phyloP scores from a whole-genome alignment of 2,113 vertebrate species.

The Puma concolor region DNA sequence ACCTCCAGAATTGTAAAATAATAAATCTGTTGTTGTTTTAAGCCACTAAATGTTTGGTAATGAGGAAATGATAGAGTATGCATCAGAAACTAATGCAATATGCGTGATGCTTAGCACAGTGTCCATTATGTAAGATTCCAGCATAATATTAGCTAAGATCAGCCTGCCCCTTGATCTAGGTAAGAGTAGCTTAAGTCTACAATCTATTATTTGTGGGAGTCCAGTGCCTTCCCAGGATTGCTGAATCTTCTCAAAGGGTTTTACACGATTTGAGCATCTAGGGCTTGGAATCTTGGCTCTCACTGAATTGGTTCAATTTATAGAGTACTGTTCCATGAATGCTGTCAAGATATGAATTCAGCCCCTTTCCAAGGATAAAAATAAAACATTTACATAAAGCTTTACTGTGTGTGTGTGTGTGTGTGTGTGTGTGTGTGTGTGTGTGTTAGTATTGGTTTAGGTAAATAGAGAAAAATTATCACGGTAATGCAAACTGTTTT shows the following conservation, averaged over 20 bases:
- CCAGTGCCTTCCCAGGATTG: not conserved
- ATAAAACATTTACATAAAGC: not conserved
- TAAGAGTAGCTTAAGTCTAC: not conserved
- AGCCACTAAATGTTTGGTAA: not conserved
- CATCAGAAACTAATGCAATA: not conserved
- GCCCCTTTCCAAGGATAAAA: not conserved
- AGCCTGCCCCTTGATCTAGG: not conserved
- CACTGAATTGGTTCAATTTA: not conserved
- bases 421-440: fast-evolving
- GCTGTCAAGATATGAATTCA: not conserved
- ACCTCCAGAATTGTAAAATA: not conserved
- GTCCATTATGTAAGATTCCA: not conserved
- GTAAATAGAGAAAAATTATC: not conserved
- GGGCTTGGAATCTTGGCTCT: not conserved
- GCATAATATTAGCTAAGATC: not conserved
- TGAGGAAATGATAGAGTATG: too few species aligned
- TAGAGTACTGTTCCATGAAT: not conserved
- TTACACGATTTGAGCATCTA: not conserved
- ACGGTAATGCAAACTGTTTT: not conserved
- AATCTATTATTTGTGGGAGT: not conserved
- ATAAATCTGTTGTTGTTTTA: not conserved
- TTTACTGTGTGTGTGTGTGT: not conserved
- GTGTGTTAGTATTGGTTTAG: not conserved
- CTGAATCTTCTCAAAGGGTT: not conserved
- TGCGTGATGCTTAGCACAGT: not conserved